phyloP scores from a whole-genome alignment of 2,113 vertebrate species.

The Prinia subflava region DNA sequence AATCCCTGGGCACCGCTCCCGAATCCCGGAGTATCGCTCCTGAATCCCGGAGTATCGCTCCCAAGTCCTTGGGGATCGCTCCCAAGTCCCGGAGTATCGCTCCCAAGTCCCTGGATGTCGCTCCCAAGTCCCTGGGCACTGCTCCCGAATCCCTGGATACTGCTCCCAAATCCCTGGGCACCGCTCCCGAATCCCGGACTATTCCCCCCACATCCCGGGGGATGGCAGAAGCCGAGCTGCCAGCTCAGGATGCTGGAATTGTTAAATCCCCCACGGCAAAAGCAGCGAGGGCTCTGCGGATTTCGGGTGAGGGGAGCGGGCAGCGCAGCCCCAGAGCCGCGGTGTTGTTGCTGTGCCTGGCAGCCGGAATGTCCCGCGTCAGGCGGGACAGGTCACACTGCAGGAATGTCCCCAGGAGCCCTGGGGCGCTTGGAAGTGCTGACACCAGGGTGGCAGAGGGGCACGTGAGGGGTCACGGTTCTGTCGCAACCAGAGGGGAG shows the following conservation, averaged over 20 bases:
- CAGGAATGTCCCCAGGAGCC: background rate
- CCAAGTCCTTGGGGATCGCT: background rate
- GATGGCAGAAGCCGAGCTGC: fast-evolving
- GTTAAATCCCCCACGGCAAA: fast-evolving
- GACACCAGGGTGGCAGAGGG: background rate
- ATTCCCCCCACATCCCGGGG: background rate
- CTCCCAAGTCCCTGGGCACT: background rate
- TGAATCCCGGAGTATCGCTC: background rate
- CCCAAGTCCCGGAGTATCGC: slow-evolving; percentile 72
- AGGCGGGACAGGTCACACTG: background rate
- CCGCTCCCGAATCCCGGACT: background rate
- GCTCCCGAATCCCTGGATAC: background rate
- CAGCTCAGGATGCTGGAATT: fast-evolving
- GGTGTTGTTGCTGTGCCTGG: background rate
- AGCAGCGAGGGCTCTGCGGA: background rate
- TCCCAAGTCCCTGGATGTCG: too few species aligned
- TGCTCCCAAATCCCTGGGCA: background rate
- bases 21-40: background rate
- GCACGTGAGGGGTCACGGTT: background rate
- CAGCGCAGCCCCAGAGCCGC: fast-evolving
- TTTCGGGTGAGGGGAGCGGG: background rate
- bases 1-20: slow-evolving; percentile 72
- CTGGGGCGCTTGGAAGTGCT: background rate
- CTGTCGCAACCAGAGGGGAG: background rate
- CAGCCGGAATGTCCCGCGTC: background rate